Evolutionary conservation across 1,140 invertebrate genomes (phyloP).

Genomic region (Odontomachus brunneus): DNA sequence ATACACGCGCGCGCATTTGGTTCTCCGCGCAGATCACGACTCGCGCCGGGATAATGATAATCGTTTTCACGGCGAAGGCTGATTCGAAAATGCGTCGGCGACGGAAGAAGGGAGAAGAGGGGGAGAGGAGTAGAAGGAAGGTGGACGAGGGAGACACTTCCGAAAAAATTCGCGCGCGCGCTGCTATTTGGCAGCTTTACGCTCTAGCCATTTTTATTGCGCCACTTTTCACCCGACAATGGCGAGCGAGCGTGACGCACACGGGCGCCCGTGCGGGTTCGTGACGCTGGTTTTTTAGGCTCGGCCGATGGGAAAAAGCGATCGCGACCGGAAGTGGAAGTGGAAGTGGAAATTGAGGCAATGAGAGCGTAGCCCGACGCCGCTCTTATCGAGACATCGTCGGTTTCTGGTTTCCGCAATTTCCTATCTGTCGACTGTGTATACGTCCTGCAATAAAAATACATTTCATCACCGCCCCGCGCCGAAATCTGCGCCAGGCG

Average conservation of each 20-base stretch:
- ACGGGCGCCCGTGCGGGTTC: slow-evolving; percentile 40
- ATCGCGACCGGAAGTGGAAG: slow-evolving; percentile 79
- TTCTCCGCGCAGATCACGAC: neutral
- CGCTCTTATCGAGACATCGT: slow-evolving; percentile 78
- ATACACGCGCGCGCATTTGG: too few species aligned
- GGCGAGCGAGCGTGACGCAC: slow-evolving; percentile 68
- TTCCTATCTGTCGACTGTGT: slow-evolving; percentile 72
- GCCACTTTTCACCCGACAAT: slow-evolving; percentile 60
- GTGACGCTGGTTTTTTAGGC: slow-evolving; percentile 75
- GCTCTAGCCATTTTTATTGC: slow-evolving; percentile 51
- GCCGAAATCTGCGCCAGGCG: slow-evolving; percentile 19
- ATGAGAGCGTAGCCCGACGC: slow-evolving; percentile 76
- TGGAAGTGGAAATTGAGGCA: slow-evolving; percentile 82
- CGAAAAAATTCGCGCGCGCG: slow-evolving; percentile 27
- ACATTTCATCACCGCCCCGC: slow-evolving; percentile 62
- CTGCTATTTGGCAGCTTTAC: slow-evolving; percentile 52
- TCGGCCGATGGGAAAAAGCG: slow-evolving; percentile 74
- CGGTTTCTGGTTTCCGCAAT: slow-evolving; percentile 78
- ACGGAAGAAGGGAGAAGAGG: too few species aligned
- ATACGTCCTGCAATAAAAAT: slow-evolving; percentile 71
- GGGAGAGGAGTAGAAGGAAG: too few species aligned
- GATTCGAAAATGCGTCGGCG: too few species aligned
- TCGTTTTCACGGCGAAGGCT: too few species aligned
- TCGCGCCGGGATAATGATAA: too few species aligned
- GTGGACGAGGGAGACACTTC: neutral